A percentile compares a stretch with the other conserved stretches of the same genome.
Conservation (phyloP, 2,797 vertebrate species). For the Argyrosomus regius region DNA sequence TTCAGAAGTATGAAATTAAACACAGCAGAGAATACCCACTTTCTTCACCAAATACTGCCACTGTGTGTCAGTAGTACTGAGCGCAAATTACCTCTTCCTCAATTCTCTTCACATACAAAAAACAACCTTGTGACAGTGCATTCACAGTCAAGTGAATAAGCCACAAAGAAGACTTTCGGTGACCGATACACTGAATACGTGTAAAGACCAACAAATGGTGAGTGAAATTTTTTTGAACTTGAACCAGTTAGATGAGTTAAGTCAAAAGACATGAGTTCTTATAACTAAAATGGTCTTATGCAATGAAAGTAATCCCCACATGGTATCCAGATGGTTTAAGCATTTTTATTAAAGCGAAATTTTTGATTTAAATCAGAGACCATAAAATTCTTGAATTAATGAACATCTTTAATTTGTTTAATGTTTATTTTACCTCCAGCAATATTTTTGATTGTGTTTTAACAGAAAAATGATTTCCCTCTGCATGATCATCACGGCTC, state of each 20-base stretch:
- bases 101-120: not conserved
- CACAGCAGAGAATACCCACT: not conserved
- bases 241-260: not conserved
- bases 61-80: not conserved
- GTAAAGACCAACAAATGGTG: not conserved
- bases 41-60: not conserved
- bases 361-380: not conserved
- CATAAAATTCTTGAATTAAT: not conserved
- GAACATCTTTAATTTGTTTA: not conserved
- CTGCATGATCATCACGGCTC: constrained; percentile 21
- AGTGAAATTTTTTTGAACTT: not conserved
- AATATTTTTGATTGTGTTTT: not conserved
- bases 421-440: not conserved
- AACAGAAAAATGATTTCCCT: constrained; percentile 38
- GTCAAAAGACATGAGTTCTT: not conserved
- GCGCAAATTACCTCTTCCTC: not conserved
- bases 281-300: not conserved
- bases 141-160: not conserved
- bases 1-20: not conserved
- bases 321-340: not conserved
- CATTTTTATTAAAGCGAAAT: not conserved
- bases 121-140: not conserved
- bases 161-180: not conserved
- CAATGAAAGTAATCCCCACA: not conserved
- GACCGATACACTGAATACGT: too few species aligned